Percentiles rank a stretch among this genome's conserved stretches.
These are phyloP conservation scores for Bellardia bayeri DNA, from an alignment of 2,888 invertebrate genomes.

Conservation along the genomic window DNA sequence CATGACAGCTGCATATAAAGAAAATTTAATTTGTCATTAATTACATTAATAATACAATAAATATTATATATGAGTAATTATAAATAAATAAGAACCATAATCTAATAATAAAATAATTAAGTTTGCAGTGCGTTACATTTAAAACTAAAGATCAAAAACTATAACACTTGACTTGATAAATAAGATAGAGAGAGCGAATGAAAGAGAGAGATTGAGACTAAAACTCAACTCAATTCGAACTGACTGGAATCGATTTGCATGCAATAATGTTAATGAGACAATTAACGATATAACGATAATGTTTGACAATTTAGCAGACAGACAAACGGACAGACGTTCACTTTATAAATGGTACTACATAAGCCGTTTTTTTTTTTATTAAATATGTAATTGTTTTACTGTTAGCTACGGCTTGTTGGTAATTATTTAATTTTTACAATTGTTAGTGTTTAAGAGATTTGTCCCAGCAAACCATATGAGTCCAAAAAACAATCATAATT, in stretches of 20 bases:
- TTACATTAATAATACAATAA: conserved; percentile 67
- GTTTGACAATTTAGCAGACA: not conserved
- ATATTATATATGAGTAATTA: conserved; percentile 50
- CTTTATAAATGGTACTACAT: too few relatives aligned
- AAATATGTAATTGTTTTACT: not conserved
- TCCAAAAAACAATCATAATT: too few relatives aligned
- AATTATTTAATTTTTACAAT: too few relatives aligned
- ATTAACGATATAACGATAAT: not conserved
- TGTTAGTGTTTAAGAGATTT: conserved; percentile 28
- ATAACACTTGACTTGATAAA: conserved; percentile 21
- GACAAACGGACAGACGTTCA: too few relatives aligned
- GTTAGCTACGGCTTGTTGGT: not conserved
- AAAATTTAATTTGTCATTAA: conserved; percentile 72
- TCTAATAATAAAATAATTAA: conserved; percentile 45
- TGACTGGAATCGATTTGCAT: not conserved
- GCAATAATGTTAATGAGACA: not conserved
- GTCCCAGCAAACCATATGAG: too few relatives aligned
- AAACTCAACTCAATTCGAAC: not conserved
- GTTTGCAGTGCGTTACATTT: conserved; percentile 31
- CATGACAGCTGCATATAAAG: conserved; percentile 72
- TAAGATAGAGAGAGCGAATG: not conserved
- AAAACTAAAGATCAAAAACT: not conserved
- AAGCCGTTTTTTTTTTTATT: not conserved
- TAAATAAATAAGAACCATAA: conserved; percentile 56
- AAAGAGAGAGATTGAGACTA: not conserved